These are phyloP conservation scores for Eufriesea mexicana DNA, from an alignment of 1,140 invertebrate genomes.

Conservation along the genomic window DNA sequence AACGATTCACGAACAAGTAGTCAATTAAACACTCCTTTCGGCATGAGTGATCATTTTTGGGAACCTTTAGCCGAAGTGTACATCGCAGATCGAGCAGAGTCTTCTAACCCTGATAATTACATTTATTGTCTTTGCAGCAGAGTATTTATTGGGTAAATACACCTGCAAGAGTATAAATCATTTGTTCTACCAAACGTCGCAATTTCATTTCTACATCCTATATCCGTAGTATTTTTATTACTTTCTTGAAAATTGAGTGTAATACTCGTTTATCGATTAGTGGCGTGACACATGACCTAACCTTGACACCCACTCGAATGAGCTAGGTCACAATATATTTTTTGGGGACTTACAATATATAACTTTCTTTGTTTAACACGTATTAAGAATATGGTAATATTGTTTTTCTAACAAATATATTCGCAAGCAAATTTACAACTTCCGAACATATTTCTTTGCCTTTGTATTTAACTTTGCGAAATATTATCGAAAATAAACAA, in stretches of 20 bases:
- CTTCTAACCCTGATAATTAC: conserved; percentile 71
- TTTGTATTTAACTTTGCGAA: background rate
- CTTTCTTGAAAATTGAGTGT: conserved; percentile 3
- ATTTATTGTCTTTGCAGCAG: conserved; percentile 79
- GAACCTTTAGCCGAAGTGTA: conserved; percentile 79
- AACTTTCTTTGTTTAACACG: background rate
- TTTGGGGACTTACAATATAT: conserved; percentile 2
- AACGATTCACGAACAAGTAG: conserved; percentile 51
- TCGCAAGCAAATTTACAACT: no score
- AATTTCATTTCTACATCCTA: background rate
- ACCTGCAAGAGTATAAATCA: background rate
- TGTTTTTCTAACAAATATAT: background rate
- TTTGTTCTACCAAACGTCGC: conserved; percentile 2
- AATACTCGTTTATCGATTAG: conserved; percentile 73
- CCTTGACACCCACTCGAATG: conserved; percentile 69
- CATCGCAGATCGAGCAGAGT: conserved; percentile 71
- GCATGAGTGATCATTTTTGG: conserved; percentile 77
- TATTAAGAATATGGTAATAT: background rate
- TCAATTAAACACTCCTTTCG: conserved; percentile 47
- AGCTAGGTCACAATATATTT: conserved; percentile 27
- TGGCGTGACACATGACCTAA: conserved; percentile 75
- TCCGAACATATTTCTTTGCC: background rate
- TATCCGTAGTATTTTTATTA: background rate
- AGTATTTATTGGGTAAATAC: conserved; percentile 75
- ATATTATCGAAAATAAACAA: conserved; percentile 18